Base-by-base conservation (phyloP, 2,113 vertebrate species). In the Sterna hirundo region DNA sequence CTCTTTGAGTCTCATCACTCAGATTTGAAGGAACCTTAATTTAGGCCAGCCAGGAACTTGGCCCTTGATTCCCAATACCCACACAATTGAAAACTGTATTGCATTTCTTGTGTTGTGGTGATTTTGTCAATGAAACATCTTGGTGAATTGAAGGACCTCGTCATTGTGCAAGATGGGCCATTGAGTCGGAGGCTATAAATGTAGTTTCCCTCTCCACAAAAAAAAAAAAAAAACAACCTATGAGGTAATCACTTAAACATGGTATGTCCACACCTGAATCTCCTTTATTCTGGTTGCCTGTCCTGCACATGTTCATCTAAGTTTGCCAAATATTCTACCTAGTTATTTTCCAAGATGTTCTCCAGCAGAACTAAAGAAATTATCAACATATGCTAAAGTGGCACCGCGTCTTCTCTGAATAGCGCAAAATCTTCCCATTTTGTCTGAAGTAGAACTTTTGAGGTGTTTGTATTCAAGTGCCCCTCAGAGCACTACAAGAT, bases 21-120 rank as follows among this genome's bases (percentile, higher is more conserved):
- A 79, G n/a, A 68, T 86, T 86, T 90, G 69, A 92, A 81, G 60
- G 72, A 90, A 68, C 84, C 44, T 78, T 92, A 81, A 81, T 94
- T 93, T 86, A 84, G 71, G 46, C 46, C 46, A 86, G 32, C 26
- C 51, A 47, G 27, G 32, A 94, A 30, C n/a, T 88, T 92, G 23
- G 26, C 42, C 46, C 32, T 81, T 78, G 34, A 52, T 87, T 91
- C 11, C 26, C 11, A 9, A 4, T 62, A 68, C 49, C 49, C 32
- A 32, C 68, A 71, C 6, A 40, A 47, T 68, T 86, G 36, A 82
- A 66, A 93, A 36, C 42, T 34, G 10, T 57, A 17, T 79, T 78
- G 21, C 46, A 49, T 86, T 86, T 93, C 60, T 93, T 85, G 12
- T 71, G n/a, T 40, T 79, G 14, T 52, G 23, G 34, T 70, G 51